A percentile compares a stretch with the other conserved stretches of the same genome.
These are phyloP conservation scores for Ciconia nigra DNA, from an alignment of 2,797 vertebrate genomes.

Conservation along the genomic window DNA sequence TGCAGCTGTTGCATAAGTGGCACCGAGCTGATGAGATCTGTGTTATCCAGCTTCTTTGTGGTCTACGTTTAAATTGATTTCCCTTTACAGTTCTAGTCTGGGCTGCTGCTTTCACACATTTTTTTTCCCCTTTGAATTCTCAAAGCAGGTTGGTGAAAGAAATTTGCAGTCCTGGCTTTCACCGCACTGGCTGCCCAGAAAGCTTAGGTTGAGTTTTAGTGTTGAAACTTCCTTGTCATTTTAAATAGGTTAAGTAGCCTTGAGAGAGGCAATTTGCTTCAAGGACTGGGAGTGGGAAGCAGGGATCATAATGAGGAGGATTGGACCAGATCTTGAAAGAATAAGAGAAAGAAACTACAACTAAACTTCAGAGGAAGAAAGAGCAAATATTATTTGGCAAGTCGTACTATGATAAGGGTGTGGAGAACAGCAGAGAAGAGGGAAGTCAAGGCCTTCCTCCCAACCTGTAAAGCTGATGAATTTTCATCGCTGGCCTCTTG, in stretches of 20 bases:
- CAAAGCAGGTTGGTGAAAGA: neutral
- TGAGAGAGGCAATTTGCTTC: neutral
- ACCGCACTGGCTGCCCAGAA: neutral
- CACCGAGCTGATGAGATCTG: neutral
- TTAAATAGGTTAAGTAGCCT: neutral
- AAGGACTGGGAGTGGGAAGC: neutral
- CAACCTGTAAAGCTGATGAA: neutral
- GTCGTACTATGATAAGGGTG: neutral
- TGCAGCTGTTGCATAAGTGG: neutral
- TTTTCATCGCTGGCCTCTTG: neutral
- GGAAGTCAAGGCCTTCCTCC: neutral
- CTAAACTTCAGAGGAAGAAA: neutral
- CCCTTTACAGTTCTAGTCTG: neutral
- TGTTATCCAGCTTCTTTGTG: conserved; percentile 3
- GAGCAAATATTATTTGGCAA: neutral
- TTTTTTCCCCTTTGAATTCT: neutral
- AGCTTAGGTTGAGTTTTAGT: neutral
- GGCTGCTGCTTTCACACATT: neutral
- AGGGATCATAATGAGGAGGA: neutral
- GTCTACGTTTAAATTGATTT: conserved; percentile 44
- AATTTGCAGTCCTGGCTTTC: neutral
- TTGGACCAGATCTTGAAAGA: neutral
- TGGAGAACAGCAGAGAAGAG: neutral
- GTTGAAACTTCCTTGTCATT: neutral
- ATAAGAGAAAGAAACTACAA: neutral